Conservation (phyloP, 2,797 vertebrate species). For the Poeciliopsis gracilis region DNA sequence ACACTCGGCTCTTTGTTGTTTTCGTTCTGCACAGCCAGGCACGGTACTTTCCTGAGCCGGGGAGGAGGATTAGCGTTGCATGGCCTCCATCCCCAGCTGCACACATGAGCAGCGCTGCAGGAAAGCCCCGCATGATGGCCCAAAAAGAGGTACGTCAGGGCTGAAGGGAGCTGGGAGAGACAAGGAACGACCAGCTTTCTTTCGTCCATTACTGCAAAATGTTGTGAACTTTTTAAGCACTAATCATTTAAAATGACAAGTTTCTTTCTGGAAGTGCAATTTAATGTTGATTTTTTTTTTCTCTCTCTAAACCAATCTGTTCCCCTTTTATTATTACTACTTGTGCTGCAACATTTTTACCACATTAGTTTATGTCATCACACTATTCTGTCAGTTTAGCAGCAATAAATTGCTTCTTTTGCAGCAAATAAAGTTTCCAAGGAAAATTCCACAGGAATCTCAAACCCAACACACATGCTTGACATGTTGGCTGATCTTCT, state of each 20-base stretch:
- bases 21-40: slow-evolving; percentile 79
- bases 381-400: neutral
- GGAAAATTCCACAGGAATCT: neutral
- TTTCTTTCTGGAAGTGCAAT: neutral
- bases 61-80: slow-evolving; percentile 81
- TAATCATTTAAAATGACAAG: neutral
- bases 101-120: slow-evolving; percentile 80
- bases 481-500: slow-evolving; percentile 42
- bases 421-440: neutral
- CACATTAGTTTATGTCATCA: neutral
- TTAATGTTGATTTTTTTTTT: neutral
- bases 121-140: slow-evolving; percentile 78
- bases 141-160: slow-evolving; percentile 60
- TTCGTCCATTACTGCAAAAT: slow-evolving; percentile 60
- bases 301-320: slow-evolving; percentile 1
- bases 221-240: slow-evolving; percentile 63
- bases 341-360: slow-evolving; percentile 4
- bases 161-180: slow-evolving; percentile 50
- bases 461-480: slow-evolving; percentile 14
- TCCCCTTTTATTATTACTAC: neutral
- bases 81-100: slow-evolving; percentile 80
- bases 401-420: neutral
- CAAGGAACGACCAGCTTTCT: slow-evolving; percentile 59
- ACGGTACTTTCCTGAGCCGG: slow-evolving; percentile 80
- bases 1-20: slow-evolving; percentile 86